These are phyloP conservation scores for Aselliscus stoliczkanus DNA, from an alignment of 2,797 vertebrate genomes.

Conservation along the genomic window DNA sequence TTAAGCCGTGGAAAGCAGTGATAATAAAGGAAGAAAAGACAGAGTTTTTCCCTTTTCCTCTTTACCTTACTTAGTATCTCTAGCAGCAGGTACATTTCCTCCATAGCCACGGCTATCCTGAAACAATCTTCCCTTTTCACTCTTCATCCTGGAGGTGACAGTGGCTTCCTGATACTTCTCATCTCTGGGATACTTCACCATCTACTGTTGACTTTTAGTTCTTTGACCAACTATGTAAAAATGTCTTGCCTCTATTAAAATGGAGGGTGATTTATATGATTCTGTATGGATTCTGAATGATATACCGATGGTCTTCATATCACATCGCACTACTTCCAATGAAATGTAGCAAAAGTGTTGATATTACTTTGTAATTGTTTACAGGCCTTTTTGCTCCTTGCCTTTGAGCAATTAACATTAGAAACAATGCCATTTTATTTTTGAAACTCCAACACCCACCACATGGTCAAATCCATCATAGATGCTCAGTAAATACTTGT, in stretches of 20 bases:
- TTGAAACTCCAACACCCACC: background rate
- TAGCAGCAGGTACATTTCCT: background rate
- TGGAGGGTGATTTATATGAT: background rate
- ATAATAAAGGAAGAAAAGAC: background rate
- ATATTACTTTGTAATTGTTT: background rate
- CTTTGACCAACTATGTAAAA: background rate
- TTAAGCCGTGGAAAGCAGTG: background rate
- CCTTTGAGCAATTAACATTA: background rate
- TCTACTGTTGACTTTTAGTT: background rate
- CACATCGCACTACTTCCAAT: background rate
- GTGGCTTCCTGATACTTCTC: background rate
- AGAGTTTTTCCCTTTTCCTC: rapidly evolving
- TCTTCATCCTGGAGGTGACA: background rate
- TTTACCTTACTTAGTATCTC: background rate
- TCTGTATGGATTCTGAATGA: background rate
- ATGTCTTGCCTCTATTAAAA: background rate
- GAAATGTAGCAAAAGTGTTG: background rate
- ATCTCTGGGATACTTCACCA: background rate
- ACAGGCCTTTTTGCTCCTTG: background rate
- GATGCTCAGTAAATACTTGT: background rate
- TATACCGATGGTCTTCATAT: background rate
- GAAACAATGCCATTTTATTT: background rate
- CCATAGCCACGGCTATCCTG: background rate
- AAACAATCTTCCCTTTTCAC: background rate
- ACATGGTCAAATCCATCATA: background rate